Evolutionary conservation across 1,140 invertebrate species (phyloP).

Genomic region (Lithobius niger): DNA sequence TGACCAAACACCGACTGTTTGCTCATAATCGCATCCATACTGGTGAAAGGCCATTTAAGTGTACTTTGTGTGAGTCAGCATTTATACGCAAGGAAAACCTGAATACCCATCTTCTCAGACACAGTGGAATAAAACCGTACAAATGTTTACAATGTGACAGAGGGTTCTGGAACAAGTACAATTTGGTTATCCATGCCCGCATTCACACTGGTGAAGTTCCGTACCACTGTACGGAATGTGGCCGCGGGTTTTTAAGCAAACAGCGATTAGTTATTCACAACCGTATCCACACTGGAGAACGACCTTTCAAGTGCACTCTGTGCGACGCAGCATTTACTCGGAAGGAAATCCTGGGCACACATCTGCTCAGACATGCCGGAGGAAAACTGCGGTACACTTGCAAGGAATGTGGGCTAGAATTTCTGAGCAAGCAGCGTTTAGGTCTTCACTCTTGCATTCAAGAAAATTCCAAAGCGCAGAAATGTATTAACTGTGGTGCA

Average conservation of each 20-base stretch:
- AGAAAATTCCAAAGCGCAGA: too few relatives aligned
- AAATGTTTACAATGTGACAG: conserved; percentile 25
- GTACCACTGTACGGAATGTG: conserved; percentile 41
- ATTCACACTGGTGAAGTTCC: conserved; percentile 42
- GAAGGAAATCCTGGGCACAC: conserved; percentile 47
- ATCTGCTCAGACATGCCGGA: conserved; percentile 35
- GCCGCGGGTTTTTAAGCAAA: conserved; percentile 39
- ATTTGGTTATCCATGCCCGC: conserved; percentile 41
- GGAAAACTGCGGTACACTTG: conserved; percentile 39
- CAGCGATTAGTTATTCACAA: too few relatives aligned
- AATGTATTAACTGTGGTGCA: too few relatives aligned
- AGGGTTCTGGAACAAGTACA: conserved; percentile 30
- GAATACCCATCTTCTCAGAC: conserved; percentile 41
- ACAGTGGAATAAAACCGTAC: conserved; percentile 38
- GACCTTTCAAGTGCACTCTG: too few relatives aligned
- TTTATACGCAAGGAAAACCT: conserved; percentile 46
- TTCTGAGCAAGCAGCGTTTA: conserved; percentile 35
- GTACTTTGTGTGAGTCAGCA: too few relatives aligned
- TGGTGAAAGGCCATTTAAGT: too few relatives aligned
- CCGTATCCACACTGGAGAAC: too few relatives aligned
- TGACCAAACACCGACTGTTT: too few relatives aligned
- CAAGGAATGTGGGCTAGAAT: conserved; percentile 19
- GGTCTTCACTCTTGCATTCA: conserved; percentile 43
- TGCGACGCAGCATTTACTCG: too few relatives aligned
- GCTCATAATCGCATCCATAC: too few relatives aligned